These are phyloP conservation scores for Campoplex nolae DNA, from an alignment of 2,888 invertebrate genomes.

Conservation along the genomic window DNA sequence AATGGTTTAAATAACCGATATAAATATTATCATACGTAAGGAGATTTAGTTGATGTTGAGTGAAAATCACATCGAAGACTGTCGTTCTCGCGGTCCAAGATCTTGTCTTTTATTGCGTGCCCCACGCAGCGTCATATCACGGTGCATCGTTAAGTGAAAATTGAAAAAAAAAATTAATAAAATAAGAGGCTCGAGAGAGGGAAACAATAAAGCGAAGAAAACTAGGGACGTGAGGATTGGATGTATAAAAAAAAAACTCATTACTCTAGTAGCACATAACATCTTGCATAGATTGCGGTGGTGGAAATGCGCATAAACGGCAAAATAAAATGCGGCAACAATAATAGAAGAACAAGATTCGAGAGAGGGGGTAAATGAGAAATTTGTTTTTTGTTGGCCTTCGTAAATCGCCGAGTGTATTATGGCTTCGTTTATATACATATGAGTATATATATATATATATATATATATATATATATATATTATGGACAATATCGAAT, in stretches of 20 bases:
- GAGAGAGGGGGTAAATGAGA: constrained; percentile 34
- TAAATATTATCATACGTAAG: not conserved
- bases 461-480: not conserved
- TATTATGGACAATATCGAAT: constrained; percentile 3
- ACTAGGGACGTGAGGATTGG: not conserved
- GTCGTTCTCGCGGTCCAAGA: constrained; percentile 45
- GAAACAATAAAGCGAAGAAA: constrained; percentile 12
- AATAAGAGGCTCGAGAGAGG: not conserved
- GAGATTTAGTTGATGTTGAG: not conserved
- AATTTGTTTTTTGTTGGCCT: constrained; percentile 18
- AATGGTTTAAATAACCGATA: not conserved
- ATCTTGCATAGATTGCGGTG: not conserved
- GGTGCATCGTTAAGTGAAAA: not conserved
- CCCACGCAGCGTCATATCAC: not conserved
- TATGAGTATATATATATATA: not conserved
- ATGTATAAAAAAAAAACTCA: constrained; percentile 53
- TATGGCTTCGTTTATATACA: constrained; percentile 29
- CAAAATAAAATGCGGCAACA: constrained; percentile 20
- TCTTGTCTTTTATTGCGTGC: constrained; percentile 58
- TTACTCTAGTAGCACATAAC: constrained; percentile 61
- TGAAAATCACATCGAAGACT: constrained; percentile 53
- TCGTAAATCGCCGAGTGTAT: constrained; percentile 9
- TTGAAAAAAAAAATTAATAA: not conserved
- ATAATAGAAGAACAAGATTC: not conserved
- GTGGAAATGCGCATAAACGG: not conserved